A percentile compares a stretch with the other conserved stretches of the same genome.
phyloP scores from a whole-genome alignment of 2,113 vertebrate species.

The Callocephalon fimbriatum region DNA sequence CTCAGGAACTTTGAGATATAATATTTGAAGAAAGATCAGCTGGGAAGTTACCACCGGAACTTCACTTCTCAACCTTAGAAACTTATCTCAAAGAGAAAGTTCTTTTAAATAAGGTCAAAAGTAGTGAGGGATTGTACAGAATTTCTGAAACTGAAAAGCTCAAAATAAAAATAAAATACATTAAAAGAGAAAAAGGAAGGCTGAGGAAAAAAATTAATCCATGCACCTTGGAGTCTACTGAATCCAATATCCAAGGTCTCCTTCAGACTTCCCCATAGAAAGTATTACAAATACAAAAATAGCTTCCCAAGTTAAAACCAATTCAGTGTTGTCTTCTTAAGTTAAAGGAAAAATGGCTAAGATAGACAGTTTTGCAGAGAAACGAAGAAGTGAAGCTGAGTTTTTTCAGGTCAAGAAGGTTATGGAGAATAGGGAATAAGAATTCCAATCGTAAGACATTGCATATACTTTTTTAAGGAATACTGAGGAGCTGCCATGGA shows the following conservation, averaged over 20 bases:
- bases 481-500: neutral
- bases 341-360: neutral
- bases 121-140: neutral
- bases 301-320: neutral
- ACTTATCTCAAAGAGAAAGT: neutral
- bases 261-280: neutral
- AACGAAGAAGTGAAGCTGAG: neutral
- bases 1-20: slow-evolving; percentile 9
- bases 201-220: neutral
- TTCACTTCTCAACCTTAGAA: neutral
- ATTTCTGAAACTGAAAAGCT: neutral
- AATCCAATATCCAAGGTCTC: neutral
- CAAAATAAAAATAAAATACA: neutral
- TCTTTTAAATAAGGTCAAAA: slow-evolving; percentile 15
- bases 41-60: neutral
- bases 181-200: neutral
- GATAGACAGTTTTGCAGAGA: neutral
- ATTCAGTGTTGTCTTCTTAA: neutral
- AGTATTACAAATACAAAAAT: neutral
- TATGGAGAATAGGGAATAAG: neutral
- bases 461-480: neutral
- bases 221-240: neutral
- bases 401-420: neutral
- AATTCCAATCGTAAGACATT: neutral
- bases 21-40: slow-evolving; percentile 45